Evolutionary conservation across 2,888 invertebrate species (phyloP).

Genomic region (Saturnia pavonia): DNA sequence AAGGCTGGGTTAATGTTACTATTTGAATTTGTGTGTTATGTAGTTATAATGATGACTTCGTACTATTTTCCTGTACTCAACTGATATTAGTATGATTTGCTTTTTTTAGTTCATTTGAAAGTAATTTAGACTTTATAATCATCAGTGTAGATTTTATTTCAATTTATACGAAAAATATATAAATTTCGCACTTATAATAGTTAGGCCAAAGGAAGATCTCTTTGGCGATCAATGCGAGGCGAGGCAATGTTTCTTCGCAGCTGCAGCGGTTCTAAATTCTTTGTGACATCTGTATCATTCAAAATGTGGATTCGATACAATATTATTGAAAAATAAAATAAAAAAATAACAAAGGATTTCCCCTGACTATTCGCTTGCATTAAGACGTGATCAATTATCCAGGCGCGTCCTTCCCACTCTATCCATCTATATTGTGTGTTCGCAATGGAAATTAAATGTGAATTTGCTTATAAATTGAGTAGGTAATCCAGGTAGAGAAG

Average conservation of each 20-base stretch:
- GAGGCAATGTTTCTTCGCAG: no score
- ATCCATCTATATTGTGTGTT: constrained; percentile 37
- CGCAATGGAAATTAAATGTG: constrained; percentile 49
- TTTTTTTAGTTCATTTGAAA: neutral
- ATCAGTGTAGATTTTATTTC: neutral
- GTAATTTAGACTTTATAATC: neutral
- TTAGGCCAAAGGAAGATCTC: no score
- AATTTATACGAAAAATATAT: neutral
- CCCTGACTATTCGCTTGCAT: constrained; percentile 36
- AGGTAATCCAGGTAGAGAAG: constrained; percentile 20
- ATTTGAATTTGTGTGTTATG: neutral
- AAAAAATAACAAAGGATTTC: neutral
- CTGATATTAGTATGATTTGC: neutral
- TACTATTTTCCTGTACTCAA: neutral
- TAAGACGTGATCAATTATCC: constrained; percentile 68
- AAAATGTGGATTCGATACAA: neutral
- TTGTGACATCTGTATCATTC: no score
- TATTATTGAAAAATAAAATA: neutral
- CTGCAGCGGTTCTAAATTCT: no score
- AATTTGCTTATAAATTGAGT: constrained; percentile 24
- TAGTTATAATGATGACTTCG: neutral
- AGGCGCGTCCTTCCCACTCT: constrained; percentile 44
- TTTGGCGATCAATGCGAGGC: no score
- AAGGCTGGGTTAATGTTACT: constrained; percentile 18
- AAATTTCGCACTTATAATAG: neutral